phyloP scores from a whole-genome alignment of 2,888 invertebrate genomes.

The Calliopum simillimum region DNA sequence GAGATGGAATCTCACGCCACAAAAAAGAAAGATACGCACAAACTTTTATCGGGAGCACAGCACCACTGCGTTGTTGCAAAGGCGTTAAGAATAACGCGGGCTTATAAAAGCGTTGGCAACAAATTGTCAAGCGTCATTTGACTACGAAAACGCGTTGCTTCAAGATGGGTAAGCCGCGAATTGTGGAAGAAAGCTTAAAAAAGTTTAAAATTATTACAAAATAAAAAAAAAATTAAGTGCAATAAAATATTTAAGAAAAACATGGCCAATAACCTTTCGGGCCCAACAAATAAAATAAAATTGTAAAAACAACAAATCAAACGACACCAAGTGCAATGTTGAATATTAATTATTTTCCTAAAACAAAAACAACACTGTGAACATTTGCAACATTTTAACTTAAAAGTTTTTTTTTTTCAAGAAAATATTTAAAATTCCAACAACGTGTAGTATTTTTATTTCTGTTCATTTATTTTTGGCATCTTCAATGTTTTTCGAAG shows the following conservation, averaged over 20 bases:
- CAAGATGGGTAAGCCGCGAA: constrained; percentile 31
- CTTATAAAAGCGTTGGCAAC: constrained; percentile 29
- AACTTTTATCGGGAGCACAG: constrained; percentile 54
- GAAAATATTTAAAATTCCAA: constrained; percentile 23
- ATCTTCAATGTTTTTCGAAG: background rate
- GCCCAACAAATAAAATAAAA: constrained; percentile 6
- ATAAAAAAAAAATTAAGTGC: background rate
- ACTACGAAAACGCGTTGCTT: constrained; percentile 23
- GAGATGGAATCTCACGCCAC: background rate
- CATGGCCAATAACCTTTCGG: constrained; percentile 25
- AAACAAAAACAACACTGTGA: constrained; percentile 3
- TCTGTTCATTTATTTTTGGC: constrained; percentile 13
- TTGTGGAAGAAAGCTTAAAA: background rate
- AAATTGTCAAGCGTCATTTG: constrained; percentile 23
- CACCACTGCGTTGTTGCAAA: constrained; percentile 47
- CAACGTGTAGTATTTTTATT: constrained; percentile 2
- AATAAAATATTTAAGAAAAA: constrained; percentile 8
- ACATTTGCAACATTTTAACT: background rate
- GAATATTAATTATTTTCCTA: constrained; percentile 23
- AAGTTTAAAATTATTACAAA: background rate
- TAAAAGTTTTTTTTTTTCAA: background rate
- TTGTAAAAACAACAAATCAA: constrained; percentile 5
- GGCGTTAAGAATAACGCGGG: constrained; percentile 48
- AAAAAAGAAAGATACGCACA: background rate
- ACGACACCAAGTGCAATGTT: constrained; percentile 10